A percentile compares a stretch with the other conserved stretches of the same genome.
Evolutionary conservation across 1,140 invertebrate species (phyloP).

Genomic region (Cotesia vestalis): DNA sequence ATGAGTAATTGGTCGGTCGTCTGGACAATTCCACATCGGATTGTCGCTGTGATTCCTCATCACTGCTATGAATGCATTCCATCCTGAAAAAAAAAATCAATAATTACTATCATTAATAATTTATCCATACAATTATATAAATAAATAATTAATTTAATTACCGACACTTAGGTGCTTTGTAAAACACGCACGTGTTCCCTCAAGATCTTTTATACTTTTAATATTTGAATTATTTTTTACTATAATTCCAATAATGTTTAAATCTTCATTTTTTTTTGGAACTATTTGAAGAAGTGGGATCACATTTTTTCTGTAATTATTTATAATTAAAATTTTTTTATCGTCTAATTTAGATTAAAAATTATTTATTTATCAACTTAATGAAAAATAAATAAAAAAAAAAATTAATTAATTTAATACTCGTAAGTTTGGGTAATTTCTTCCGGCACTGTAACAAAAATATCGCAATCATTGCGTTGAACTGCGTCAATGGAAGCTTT

Average conservation of each 20-base stretch:
- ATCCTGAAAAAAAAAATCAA: constrained; percentile 55
- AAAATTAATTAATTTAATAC: constrained; percentile 17
- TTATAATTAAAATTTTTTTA: too few relatives aligned
- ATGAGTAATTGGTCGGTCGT: constrained; percentile 59
- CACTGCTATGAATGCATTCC: constrained; percentile 67
- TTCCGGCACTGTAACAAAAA: constrained; percentile 71
- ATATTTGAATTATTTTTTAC: constrained; percentile 72
- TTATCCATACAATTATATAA: background rate
- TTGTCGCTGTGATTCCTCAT: constrained; percentile 56
- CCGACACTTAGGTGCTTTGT: constrained; percentile 74
- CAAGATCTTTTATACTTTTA: constrained; percentile 70
- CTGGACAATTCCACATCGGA: constrained; percentile 57
- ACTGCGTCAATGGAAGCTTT: constrained; percentile 75
- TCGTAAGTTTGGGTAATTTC: constrained; percentile 67
- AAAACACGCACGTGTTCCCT: constrained; percentile 76
- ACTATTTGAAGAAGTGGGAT: constrained; percentile 74
- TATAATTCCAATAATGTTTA: constrained; percentile 75
- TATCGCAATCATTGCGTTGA: constrained; percentile 70
- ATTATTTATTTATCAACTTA: constrained; percentile 6
- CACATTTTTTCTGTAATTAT: constrained; percentile 65
- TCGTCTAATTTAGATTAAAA: background rate
- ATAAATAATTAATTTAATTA: constrained; percentile 6
- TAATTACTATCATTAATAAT: background rate
- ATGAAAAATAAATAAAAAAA: too few relatives aligned
- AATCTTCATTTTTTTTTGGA: constrained; percentile 68